A percentile compares a stretch with the other conserved stretches of the same genome.
Evolutionary conservation across 2,113 vertebrate species (phyloP).

Genomic region (Anoplopoma fimbria): DNA sequence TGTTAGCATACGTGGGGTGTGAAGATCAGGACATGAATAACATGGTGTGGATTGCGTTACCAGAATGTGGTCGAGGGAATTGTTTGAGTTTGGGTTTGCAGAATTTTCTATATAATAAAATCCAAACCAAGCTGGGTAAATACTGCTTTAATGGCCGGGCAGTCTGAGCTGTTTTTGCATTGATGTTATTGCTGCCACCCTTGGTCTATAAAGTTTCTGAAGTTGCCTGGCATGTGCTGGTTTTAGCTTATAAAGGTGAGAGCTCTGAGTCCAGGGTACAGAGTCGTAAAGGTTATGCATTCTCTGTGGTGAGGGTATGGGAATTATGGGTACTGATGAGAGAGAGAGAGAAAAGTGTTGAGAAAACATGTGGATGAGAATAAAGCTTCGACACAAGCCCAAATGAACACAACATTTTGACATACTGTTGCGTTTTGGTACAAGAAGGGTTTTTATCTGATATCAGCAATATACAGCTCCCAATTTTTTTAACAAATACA

Average conservation of each 20-base stretch:
- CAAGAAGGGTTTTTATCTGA: neutral
- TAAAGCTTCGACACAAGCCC: neutral
- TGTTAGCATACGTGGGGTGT: conserved; percentile 62
- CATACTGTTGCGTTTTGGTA: neutral
- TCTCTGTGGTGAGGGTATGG: neutral
- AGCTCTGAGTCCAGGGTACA: neutral
- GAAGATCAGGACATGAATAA: conserved; percentile 70
- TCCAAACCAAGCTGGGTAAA: conserved; percentile 78
- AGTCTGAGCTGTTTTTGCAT: conserved; percentile 74
- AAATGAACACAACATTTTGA: neutral
- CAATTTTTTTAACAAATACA: neutral
- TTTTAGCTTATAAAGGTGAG: conserved; percentile 36
- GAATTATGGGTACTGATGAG: conserved; percentile 12
- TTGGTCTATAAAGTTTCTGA: conserved; percentile 64
- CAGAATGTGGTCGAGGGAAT: conserved; percentile 64
- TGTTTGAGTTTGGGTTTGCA: conserved; percentile 74
- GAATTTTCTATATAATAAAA: conserved; percentile 72
- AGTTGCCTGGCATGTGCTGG: conserved; percentile 42
- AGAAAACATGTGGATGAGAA: conserved; percentile 18
- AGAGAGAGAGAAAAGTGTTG: neutral
- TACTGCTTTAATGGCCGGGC: conserved; percentile 68
- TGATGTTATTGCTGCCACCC: conserved; percentile 73
- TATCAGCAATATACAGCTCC: neutral
- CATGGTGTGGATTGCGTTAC: conserved; percentile 70
- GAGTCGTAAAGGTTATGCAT: conserved; percentile 29